These are phyloP conservation scores for Ophion ventricosus DNA, from an alignment of 2,888 invertebrate species.

Conservation along the genomic window DNA sequence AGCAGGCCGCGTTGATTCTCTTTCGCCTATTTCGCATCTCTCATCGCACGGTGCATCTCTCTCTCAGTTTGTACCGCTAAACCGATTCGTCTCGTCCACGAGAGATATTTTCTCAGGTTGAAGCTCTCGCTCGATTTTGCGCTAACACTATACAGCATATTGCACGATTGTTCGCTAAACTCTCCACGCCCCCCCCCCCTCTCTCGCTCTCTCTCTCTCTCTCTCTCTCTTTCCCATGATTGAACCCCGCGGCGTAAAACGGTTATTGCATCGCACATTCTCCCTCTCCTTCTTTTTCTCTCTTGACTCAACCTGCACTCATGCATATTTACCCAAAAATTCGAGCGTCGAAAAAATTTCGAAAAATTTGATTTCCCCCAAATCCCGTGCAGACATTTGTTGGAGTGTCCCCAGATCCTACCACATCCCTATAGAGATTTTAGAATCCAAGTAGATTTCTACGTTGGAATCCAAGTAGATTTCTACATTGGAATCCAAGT, in stretches of 20 bases:
- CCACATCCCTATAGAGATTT: too few species aligned
- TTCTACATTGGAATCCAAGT: too few species aligned
- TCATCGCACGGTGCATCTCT: constrained; percentile 1
- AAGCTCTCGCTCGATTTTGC: constrained; percentile 24
- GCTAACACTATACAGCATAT: constrained; percentile 38
- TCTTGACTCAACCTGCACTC: constrained; percentile 4
- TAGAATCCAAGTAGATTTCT: too few species aligned
- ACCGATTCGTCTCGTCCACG: constrained; percentile 62
- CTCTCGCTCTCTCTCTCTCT: constrained; percentile 12
- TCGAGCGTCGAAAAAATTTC: not conserved
- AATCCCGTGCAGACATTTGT: too few species aligned
- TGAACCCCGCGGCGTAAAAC: constrained; percentile 44
- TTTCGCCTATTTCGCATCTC: constrained; percentile 49
- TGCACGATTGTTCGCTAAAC: constrained; percentile 51
- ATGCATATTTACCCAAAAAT: not conserved
- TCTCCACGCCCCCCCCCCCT: constrained; percentile 14
- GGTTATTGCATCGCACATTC: constrained; percentile 54
- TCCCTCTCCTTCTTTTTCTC: not conserved
- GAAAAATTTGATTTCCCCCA: not conserved
- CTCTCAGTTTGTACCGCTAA: constrained; percentile 38
- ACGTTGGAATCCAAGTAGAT: too few species aligned
- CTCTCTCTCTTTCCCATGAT: constrained; percentile 31
- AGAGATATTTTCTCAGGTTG: constrained; percentile 42
- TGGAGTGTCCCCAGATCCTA: too few species aligned
- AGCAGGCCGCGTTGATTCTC: constrained; percentile 33